Evolutionary conservation across 2,888 invertebrate species (phyloP).

Genomic region (Leptopilina syphax): DNA sequence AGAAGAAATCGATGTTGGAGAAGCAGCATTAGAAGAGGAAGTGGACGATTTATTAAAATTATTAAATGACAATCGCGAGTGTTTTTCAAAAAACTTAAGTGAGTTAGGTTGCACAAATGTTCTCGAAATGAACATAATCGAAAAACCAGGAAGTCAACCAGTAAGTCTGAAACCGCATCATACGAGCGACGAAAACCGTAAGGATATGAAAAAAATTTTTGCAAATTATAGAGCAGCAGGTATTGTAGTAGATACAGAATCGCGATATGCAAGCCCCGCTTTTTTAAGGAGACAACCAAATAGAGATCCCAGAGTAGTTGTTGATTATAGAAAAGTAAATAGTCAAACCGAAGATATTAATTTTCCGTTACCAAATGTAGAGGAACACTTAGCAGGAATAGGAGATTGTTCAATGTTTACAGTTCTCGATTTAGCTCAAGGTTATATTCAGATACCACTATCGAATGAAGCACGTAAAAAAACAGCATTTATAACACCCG

Average conservation of each 20-base stretch:
- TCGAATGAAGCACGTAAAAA: not conserved
- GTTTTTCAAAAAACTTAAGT: not conserved
- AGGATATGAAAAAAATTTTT: not conserved
- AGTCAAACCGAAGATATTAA: slow-evolving; percentile 2
- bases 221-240: not conserved
- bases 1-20: slow-evolving; percentile 3
- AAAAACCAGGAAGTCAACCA: not conserved
- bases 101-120: slow-evolving; percentile 15
- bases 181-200: not conserved
- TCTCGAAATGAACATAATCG: slow-evolving; percentile 9
- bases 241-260: slow-evolving; percentile 3
- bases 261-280: not conserved
- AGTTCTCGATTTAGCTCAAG: no score
- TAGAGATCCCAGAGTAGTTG: not conserved
- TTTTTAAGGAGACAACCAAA: not conserved
- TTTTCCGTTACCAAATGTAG: slow-evolving; percentile 2
- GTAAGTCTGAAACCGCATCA: slow-evolving; percentile 9
- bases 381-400: not conserved
- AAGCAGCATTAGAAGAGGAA: not conserved
- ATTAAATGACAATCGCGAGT: not conserved
- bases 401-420: not conserved
- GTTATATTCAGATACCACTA: not conserved
- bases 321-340: not conserved
- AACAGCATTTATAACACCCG: not conserved
- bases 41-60: not conserved